Conservation (phyloP, 2,113 vertebrate species). For the Oriolus oriolus region DNA sequence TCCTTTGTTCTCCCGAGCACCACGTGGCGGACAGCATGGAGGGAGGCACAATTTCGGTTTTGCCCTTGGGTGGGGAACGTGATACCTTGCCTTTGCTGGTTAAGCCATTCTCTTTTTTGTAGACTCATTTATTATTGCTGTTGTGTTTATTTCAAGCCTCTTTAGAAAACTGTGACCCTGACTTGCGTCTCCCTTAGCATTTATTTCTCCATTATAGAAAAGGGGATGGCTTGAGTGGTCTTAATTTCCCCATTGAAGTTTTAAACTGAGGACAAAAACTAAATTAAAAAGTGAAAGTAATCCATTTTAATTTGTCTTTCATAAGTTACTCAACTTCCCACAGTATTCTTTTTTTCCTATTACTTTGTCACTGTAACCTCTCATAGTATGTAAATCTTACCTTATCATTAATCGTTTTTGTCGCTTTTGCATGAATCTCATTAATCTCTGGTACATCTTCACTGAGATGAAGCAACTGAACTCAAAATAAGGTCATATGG, state of each 20-base stretch:
- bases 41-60: background rate
- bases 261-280: background rate
- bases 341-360: background rate
- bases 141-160: background rate
- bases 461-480: background rate
- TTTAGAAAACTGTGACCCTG: background rate
- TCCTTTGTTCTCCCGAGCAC: background rate
- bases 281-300: background rate
- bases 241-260: background rate
- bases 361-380: background rate
- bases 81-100: background rate
- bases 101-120: background rate
- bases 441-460: slow-evolving; percentile 14
- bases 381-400: background rate
- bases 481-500: background rate
- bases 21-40: accelerated
- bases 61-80: accelerated
- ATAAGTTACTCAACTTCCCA: background rate
- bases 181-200: background rate
- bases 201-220: background rate
- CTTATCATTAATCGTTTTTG: background rate
- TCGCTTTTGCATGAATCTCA: background rate
- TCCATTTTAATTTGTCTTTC: background rate
- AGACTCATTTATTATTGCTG: background rate
- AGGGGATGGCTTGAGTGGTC: background rate